Evolutionary conservation across 2,113 vertebrate genomes (phyloP).

Genomic region (Rhynchomys soricoides): DNA sequence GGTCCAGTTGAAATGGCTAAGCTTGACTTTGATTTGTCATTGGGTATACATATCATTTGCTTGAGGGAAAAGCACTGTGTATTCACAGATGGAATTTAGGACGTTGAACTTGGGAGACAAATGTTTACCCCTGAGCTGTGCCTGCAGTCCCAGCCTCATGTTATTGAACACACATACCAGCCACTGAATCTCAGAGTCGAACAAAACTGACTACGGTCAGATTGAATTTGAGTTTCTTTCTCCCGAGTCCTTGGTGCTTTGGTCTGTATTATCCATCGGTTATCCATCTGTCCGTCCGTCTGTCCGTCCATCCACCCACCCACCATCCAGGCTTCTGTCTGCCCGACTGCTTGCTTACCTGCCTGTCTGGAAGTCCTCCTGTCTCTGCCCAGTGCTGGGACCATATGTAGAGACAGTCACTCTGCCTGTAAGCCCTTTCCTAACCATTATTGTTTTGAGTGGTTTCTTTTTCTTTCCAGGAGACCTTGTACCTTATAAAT

Average conservation of each 20-base stretch:
- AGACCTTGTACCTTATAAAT: not conserved
- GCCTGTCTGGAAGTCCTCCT: not conserved
- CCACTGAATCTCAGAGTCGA: not conserved
- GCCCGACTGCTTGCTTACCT: not conserved
- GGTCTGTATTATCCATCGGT: accelerated
- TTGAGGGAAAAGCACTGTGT: not conserved
- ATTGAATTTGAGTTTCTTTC: not conserved
- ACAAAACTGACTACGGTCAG: not conserved
- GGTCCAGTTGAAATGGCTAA: not conserved
- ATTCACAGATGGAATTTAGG: not conserved
- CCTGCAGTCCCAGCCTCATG: not conserved
- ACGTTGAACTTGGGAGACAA: not conserved
- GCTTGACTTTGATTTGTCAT: not conserved
- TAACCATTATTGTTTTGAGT: not conserved
- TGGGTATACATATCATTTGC: not conserved
- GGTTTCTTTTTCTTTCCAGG: not conserved
- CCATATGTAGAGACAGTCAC: not conserved
- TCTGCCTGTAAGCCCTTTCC: not conserved
- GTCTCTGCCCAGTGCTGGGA: not conserved
- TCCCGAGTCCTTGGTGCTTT: not conserved
- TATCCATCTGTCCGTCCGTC: not conserved
- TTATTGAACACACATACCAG: not conserved
- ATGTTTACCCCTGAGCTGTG: not conserved
- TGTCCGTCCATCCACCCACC: too few relatives aligned
- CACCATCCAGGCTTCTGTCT: not conserved